Base-by-base conservation (phyloP, 2,797 vertebrate genomes). In the Brachyrhaphis roseni region DNA sequence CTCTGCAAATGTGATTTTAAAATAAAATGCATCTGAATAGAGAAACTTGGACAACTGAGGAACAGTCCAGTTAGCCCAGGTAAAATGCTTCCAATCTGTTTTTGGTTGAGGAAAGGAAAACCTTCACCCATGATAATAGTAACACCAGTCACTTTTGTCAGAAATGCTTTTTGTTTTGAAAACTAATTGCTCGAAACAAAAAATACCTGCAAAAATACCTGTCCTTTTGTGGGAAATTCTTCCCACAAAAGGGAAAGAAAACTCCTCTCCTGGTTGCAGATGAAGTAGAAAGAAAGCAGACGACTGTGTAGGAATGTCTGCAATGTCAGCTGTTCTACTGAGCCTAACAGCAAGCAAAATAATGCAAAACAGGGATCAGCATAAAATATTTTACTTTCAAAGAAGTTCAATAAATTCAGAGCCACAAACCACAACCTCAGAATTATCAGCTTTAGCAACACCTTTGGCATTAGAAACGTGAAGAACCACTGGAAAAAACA, bases 281-380 rank as follows among this genome's bases (percentile, higher is more conserved):
- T 79, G 75, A 86, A 84, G 84, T 71, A 88, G 75, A 85, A 80
- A 83, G 64, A 88, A 82, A 68, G 82, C 23, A 87, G 82, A 87
- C 78, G 87, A 85, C 86, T 79, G 78, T 31, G 64, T 75, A 89
- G 62, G 84, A 89, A 93, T 90, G 87, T 85, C 76, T 90, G 83
- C 79, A 80, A 91, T 90, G 78, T 84, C 86, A 84, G 82, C 81
- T 77, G 81, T 46, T 76, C 34, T 77, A 77, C 77, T 81, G 51
- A 82, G 80, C 68, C 76, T 8, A n/a, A 77, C 41, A 87, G 64
- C 77, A 26, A 76, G 46, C 16, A 66, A 73, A 79, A 79, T 82
- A 13, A 64, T 10, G 41, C 34, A 80, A 36, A 79, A 83, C 68
- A 81, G 62, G 76, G 43, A 70, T 64, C 15, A 74, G 45, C 46